Evolutionary conservation across 2,113 vertebrate species (phyloP).

Genomic region (Calonectris borealis): DNA sequence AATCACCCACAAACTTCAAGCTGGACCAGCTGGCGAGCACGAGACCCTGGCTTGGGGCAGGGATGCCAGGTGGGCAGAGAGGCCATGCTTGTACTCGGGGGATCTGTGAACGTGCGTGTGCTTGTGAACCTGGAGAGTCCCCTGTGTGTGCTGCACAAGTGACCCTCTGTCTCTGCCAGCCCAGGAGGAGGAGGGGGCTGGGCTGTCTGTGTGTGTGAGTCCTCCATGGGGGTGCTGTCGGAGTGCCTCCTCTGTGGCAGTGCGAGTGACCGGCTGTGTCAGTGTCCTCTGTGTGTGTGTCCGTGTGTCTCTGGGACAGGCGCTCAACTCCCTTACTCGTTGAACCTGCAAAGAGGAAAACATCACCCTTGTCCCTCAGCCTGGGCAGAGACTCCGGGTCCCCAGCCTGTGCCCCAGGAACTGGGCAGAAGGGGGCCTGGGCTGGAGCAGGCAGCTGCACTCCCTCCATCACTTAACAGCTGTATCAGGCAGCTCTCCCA

Average conservation of each 20-base stretch:
- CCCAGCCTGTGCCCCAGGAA: not conserved
- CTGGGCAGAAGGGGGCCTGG: not conserved
- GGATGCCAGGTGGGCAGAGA: rapidly evolving
- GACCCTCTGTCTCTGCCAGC: not conserved
- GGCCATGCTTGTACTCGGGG: not conserved
- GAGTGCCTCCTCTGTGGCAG: not conserved
- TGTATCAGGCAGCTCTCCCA: not conserved
- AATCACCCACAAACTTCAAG: not conserved
- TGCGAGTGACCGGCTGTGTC: rapidly evolving
- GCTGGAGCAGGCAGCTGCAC: not conserved
- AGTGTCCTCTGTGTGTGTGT: too few relatives aligned
- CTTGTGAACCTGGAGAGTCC: not conserved
- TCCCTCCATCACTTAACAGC: not conserved
- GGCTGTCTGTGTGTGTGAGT: not conserved
- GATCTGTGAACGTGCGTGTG: rapidly evolving
- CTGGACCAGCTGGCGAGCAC: rapidly evolving
- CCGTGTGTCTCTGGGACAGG: not conserved
- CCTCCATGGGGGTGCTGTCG: too few relatives aligned
- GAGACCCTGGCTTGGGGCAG: not conserved
- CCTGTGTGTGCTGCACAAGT: not conserved
- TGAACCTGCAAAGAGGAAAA: not conserved
- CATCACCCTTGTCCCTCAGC: not conserved
- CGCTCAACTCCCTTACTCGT: not conserved
- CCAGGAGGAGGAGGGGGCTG: not conserved
- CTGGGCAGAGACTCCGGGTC: not conserved